Percentiles rank a stretch among this genome's conserved stretches.
Conservation (phyloP, 2,888 invertebrate genomes). For the Pachliopta kotzebuea region DNA sequence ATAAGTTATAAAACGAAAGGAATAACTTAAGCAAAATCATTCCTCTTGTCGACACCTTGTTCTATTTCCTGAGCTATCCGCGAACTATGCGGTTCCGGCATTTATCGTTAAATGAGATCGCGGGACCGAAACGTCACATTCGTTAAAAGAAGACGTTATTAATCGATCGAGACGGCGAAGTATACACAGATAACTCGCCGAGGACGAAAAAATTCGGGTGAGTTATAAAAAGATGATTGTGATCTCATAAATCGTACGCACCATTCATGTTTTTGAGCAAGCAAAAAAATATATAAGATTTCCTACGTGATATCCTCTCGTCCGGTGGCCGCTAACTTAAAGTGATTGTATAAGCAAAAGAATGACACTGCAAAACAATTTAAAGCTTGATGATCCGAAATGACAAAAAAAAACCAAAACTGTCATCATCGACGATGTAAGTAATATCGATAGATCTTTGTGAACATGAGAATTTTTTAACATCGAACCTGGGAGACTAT, state of each 20-base stretch:
- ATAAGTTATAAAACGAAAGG: not conserved
- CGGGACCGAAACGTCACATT: constrained; percentile 58
- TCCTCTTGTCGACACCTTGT: constrained; percentile 4
- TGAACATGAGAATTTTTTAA: constrained; percentile 38
- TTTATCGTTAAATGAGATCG: constrained; percentile 60
- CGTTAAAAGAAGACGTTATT: constrained; percentile 74
- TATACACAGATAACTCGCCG: constrained; percentile 63
- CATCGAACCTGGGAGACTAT: constrained; percentile 41
- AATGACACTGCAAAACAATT: constrained; percentile 38
- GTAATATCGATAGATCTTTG: constrained; percentile 34
- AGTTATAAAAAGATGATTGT: constrained; percentile 72
- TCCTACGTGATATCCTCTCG: constrained; percentile 71
- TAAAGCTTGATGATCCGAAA: not conserved
- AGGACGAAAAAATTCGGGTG: constrained; percentile 48
- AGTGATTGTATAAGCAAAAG: constrained; percentile 25
- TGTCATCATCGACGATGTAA: not conserved
- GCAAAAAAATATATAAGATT: constrained; percentile 68
- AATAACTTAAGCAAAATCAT: not conserved
- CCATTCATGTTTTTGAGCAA: constrained; percentile 72
- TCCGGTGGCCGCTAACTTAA: constrained; percentile 62
- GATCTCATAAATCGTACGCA: constrained; percentile 77
- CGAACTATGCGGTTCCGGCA: constrained; percentile 32
- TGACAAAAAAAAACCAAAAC: not conserved
- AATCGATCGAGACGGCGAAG: constrained; percentile 79
- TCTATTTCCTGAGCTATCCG: constrained; percentile 26